A percentile compares a stretch with the other conserved stretches of the same genome.
phyloP scores from a whole-genome alignment of 1,140 invertebrate genomes.

The Lysiphlebus fabarum region DNA sequence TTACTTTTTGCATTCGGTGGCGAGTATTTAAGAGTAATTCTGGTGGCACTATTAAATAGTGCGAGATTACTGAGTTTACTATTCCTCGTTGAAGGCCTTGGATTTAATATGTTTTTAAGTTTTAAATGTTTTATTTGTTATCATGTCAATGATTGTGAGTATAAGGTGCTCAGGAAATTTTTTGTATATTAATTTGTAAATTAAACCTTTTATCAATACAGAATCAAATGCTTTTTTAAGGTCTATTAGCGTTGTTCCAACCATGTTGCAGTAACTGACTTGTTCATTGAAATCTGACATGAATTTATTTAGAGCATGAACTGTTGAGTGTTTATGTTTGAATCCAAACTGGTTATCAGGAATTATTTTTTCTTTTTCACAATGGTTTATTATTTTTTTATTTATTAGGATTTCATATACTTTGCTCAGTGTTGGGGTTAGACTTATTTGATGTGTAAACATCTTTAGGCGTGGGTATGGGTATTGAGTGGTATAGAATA shows the following conservation, averaged over 20 bases:
- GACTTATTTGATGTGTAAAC: too few relatives aligned
- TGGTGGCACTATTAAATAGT: too few relatives aligned
- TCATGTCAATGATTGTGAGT: conserved; percentile 12
- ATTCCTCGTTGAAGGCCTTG: conserved; percentile 20
- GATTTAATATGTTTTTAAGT: conserved; percentile 1
- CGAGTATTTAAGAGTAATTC: too few relatives aligned
- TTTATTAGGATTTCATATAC: conserved; percentile 28
- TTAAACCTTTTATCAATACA: conserved; percentile 27
- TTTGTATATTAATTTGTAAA: conserved; percentile 25
- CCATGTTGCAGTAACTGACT: neutral
- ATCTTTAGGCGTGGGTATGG: too few relatives aligned
- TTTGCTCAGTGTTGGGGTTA: conserved; percentile 30
- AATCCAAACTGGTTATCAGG: conserved; percentile 21
- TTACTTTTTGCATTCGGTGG: too few relatives aligned
- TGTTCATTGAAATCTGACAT: conserved; percentile 12
- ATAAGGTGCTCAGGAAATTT: conserved; percentile 17
- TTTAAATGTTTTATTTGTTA: neutral
- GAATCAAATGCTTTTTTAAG: conserved; percentile 23
- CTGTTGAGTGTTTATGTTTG: conserved; percentile 10
- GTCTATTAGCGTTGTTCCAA: conserved; percentile 16
- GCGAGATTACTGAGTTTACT: neutral
- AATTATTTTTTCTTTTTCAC: conserved; percentile 8
- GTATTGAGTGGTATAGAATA: too few relatives aligned
- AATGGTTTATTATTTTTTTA: neutral
- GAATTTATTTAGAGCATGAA: conserved; percentile 17